Conservation (phyloP, 2,113 vertebrate genomes). For the Anarrhichthys ocellatus region DNA sequence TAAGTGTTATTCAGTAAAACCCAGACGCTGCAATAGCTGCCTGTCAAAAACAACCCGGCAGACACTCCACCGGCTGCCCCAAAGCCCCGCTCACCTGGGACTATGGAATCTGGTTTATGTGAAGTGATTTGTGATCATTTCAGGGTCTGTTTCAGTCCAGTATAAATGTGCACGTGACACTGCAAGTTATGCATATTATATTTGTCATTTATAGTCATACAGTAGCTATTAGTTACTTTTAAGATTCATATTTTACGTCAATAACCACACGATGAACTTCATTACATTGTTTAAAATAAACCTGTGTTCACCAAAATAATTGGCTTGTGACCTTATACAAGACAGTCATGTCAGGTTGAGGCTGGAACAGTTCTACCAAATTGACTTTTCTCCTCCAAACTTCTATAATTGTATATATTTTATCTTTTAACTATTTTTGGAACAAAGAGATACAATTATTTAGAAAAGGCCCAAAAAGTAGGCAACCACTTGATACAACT, state of each 20-base stretch:
- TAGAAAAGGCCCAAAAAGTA: background rate
- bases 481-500: background rate
- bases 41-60: slow-evolving; percentile 39
- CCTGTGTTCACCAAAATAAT: background rate
- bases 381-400: background rate
- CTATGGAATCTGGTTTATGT: slow-evolving; percentile 16
- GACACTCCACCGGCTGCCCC: slow-evolving; percentile 16
- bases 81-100: slow-evolving; percentile 10
- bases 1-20: slow-evolving; percentile 48
- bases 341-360: background rate
- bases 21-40: slow-evolving; percentile 46
- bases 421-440: background rate
- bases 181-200: background rate
- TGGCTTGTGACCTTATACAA: too few species aligned
- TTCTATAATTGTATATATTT: background rate
- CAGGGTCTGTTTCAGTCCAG: slow-evolving; percentile 1
- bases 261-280: background rate
- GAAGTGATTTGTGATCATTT: slow-evolving; percentile 6
- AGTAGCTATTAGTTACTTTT: background rate
- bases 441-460: background rate
- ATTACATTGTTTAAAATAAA: background rate
- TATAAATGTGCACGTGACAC: background rate
- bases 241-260: background rate
- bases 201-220: background rate
- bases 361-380: background rate